These are phyloP conservation scores for Apamea monoglypha DNA, from an alignment of 2,888 invertebrate species.

Conservation along the genomic window DNA sequence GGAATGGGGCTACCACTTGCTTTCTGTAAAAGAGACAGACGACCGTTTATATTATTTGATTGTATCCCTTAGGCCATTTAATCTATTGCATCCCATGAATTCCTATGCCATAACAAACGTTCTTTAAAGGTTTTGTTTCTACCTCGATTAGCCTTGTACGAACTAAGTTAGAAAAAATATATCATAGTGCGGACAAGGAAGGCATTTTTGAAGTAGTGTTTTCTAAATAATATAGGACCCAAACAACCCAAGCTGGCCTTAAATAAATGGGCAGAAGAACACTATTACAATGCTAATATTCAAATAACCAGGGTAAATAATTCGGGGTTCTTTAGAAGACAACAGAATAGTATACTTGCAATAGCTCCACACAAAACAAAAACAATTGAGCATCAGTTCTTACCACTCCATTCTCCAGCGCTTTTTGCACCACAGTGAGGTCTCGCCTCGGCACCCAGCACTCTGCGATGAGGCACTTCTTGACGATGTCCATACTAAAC, in stretches of 20 bases:
- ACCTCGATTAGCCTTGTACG: too few species aligned
- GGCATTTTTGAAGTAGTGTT: neutral
- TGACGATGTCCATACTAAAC: conserved; percentile 97
- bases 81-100: neutral
- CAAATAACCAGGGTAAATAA: neutral
- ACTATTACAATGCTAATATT: neutral
- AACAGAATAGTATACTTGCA: neutral
- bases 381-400: conserved; percentile 68
- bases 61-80: too few species aligned
- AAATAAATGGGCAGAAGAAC: neutral
- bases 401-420: conserved; percentile 95
- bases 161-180: too few species aligned
- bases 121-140: neutral
- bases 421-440: conserved; percentile 93
- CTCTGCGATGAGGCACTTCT: conserved; percentile 97
- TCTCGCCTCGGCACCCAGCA: conserved; percentile 96
- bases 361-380: neutral
- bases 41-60: neutral
- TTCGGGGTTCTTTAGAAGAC: neutral
- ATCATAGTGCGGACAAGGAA: neutral
- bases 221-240: neutral
- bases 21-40: conserved; percentile 82
- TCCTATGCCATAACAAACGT: neutral
- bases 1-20: conserved; percentile 94
- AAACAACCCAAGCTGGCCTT: neutral